These are phyloP conservation scores for Pterocles burchelli DNA, from an alignment of 2,113 vertebrate species.

Conservation along the genomic window DNA sequence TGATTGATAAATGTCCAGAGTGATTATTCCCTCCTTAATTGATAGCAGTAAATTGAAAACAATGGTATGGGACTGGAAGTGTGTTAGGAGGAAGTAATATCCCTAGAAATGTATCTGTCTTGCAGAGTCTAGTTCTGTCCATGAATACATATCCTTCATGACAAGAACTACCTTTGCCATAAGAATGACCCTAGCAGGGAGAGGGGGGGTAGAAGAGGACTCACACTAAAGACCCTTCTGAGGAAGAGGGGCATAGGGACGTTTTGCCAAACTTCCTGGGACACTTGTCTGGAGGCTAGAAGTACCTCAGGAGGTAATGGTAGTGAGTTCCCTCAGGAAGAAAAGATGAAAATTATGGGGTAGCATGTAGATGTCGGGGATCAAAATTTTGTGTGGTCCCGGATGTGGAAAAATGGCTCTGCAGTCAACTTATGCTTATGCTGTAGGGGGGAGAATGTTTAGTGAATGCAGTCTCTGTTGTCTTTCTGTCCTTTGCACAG, in stretches of 20 bases:
- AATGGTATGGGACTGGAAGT: neutral
- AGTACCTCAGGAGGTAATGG: neutral
- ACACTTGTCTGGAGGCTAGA: neutral
- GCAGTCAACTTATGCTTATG: neutral
- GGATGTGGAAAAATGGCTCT: neutral
- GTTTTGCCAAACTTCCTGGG: neutral
- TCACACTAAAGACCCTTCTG: neutral
- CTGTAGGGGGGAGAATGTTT: neutral
- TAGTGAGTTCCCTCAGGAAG: neutral
- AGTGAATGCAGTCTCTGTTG: neutral
- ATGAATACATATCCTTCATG: neutral
- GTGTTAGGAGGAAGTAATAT: neutral
- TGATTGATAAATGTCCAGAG: neutral
- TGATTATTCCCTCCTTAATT: neutral
- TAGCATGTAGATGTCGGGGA: neutral
- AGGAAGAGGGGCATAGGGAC: neutral
- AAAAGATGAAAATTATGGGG: neutral
- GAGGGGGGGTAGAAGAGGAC: neutral
- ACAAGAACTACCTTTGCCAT: neutral
- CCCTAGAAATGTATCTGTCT: neutral
- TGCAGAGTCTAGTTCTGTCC: neutral
- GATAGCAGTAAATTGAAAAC: neutral
- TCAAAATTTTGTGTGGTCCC: neutral
- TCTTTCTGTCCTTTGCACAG: neutral
- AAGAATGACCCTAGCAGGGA: neutral